phyloP scores from a whole-genome alignment of 2,888 invertebrate genomes.

The Tricholauxania praeusta region DNA sequence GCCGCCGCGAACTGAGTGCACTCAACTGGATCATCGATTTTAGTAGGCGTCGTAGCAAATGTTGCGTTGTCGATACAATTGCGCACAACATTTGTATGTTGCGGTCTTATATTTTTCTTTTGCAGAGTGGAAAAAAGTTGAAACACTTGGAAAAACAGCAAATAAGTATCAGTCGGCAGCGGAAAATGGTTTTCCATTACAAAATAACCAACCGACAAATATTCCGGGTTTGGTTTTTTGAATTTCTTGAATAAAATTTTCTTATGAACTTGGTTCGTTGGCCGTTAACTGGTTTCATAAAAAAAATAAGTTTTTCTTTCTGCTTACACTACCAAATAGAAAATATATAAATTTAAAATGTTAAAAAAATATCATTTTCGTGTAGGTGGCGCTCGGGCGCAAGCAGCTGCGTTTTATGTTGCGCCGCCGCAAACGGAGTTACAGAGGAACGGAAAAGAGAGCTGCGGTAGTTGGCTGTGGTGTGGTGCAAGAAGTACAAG shows the following conservation, averaged over 20 bases:
- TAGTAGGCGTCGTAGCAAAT: constrained; percentile 38
- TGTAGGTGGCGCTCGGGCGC: constrained; percentile 39
- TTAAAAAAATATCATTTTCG: constrained; percentile 43
- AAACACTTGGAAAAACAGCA: not conserved
- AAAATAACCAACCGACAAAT: constrained; percentile 16
- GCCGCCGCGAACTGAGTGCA: constrained; percentile 27
- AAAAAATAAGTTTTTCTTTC: not conserved
- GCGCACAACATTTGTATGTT: constrained; percentile 11
- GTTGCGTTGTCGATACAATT: constrained; percentile 4
- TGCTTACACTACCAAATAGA: not conserved
- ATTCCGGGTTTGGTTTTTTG: constrained; percentile 4
- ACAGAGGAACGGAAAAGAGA: not conserved
- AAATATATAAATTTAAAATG: constrained; percentile 24
- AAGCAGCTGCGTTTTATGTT: not conserved
- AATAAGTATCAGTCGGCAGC: constrained; percentile 23
- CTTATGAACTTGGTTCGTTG: constrained; percentile 28
- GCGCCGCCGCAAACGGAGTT: constrained; percentile 13
- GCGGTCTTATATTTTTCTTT: not conserved
- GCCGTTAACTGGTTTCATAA: constrained; percentile 18
- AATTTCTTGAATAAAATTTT: constrained; percentile 5
- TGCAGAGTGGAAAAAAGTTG: not conserved
- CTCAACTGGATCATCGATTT: constrained; percentile 41
- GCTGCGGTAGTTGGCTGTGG: not conserved
- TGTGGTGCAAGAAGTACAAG: not conserved
- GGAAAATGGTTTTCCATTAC: constrained; percentile 40